These are phyloP conservation scores for Torymus tubicola DNA, from an alignment of 2,888 invertebrate species.

Conservation along the genomic window DNA sequence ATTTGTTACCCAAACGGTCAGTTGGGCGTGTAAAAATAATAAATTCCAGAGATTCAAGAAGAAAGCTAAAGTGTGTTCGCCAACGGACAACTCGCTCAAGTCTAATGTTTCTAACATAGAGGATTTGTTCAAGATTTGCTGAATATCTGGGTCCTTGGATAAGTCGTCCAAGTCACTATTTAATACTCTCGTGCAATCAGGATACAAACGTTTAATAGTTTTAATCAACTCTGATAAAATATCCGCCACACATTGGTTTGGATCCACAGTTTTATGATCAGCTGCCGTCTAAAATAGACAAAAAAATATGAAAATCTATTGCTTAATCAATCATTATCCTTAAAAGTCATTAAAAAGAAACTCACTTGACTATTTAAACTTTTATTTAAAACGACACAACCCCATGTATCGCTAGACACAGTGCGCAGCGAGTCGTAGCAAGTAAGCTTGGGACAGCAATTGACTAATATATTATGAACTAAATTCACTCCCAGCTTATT, in stretches of 20 bases:
- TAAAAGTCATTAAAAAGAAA: not conserved
- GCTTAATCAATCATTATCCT: not conserved
- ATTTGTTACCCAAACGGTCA: constrained; percentile 68
- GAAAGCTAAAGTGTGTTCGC: constrained; percentile 72
- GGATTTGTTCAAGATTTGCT: constrained; percentile 66
- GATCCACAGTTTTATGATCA: constrained; percentile 59
- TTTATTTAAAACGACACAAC: constrained; percentile 72
- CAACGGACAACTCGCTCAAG: constrained; percentile 70
- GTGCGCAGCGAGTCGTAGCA: constrained; percentile 62
- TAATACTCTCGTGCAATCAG: constrained; percentile 53
- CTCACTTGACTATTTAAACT: constrained; percentile 61
- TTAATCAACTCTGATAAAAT: constrained; percentile 68
- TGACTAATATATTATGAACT: constrained; percentile 84
- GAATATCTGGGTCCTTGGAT: constrained; percentile 61
- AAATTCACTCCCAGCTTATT: constrained; percentile 85
- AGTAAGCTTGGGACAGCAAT: constrained; percentile 83
- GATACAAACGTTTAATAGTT: constrained; percentile 57
- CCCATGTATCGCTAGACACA: constrained; percentile 60
- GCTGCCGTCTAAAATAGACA: constrained; percentile 31
- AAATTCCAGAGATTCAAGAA: constrained; percentile 74
- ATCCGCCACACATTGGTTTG: constrained; percentile 68
- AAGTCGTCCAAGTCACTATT: constrained; percentile 58
- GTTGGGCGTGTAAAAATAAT: constrained; percentile 71
- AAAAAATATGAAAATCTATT: constrained; percentile 58
- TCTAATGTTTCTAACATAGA: constrained; percentile 66